These are phyloP conservation scores for Geotrupes spiniger DNA, from an alignment of 2,888 invertebrate species.

Conservation along the genomic window DNA sequence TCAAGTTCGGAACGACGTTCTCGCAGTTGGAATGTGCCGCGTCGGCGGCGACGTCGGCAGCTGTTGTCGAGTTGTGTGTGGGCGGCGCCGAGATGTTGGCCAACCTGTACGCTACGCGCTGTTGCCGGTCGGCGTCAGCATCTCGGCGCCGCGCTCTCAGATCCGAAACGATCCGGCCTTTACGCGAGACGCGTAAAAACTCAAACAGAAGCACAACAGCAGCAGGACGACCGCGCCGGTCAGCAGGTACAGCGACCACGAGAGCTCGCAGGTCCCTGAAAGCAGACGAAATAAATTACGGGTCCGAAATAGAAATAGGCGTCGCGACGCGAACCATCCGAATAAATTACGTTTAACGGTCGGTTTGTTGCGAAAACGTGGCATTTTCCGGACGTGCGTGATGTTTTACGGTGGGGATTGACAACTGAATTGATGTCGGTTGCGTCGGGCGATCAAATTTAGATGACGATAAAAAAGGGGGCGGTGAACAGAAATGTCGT, in stretches of 20 bases:
- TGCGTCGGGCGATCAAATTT: too few relatives aligned
- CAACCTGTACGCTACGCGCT: slow-evolving; percentile 38
- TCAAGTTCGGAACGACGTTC: slow-evolving; percentile 9
- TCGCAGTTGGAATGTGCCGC: slow-evolving; percentile 5
- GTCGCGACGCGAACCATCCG: too few relatives aligned
- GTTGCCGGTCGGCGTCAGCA: slow-evolving; percentile 40
- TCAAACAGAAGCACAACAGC: slow-evolving; percentile 56
- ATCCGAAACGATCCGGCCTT: slow-evolving; percentile 54
- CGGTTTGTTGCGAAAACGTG: too few relatives aligned
- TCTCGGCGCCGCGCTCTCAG: slow-evolving; percentile 50
- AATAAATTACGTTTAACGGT: too few relatives aligned
- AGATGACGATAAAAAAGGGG: too few relatives aligned
- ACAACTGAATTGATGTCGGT: too few relatives aligned
- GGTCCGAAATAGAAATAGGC: too few relatives aligned
- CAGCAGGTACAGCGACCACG: slow-evolving; percentile 58
- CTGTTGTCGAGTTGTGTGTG: slow-evolving; percentile 24
- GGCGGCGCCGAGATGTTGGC: slow-evolving; percentile 36
- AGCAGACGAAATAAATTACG: too few relatives aligned
- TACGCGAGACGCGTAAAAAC: slow-evolving; percentile 58
- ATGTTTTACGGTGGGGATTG: too few relatives aligned
- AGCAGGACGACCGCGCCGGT: slow-evolving; percentile 53
- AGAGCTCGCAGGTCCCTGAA: slow-evolving; percentile 57
- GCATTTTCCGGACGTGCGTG: too few relatives aligned
- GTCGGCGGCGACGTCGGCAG: background rate
- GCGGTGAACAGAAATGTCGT: too few relatives aligned